A percentile compares a stretch with the other conserved stretches of the same genome.
Conservation (phyloP, 2,888 invertebrate species). For the Sphaeridia pumilis region DNA sequence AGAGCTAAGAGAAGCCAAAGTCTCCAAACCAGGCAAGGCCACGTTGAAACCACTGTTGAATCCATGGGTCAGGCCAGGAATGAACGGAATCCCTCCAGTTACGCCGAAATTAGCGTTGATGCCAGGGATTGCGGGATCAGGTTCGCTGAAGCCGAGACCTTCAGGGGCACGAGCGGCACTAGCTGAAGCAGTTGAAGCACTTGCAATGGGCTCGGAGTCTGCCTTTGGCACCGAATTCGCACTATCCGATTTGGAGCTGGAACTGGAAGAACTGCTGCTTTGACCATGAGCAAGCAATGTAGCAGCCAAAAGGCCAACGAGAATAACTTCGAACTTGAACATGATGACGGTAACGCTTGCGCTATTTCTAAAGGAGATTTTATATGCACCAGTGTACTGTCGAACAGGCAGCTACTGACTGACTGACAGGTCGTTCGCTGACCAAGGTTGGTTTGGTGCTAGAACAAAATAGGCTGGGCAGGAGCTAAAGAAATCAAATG, state of each 20-base stretch:
- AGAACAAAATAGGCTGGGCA: no score
- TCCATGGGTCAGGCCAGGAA: not conserved
- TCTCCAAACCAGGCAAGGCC: not conserved
- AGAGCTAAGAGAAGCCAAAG: not conserved
- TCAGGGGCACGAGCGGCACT: not conserved
- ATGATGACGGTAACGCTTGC: not conserved
- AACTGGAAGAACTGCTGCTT: no score
- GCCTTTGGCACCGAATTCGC: not conserved
- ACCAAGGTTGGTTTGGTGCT: no score
- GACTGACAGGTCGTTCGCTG: no score
- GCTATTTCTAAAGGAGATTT: not conserved
- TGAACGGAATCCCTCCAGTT: not conserved
- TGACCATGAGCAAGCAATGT: no score
- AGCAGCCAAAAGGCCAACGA: not conserved
- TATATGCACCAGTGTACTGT: not conserved
- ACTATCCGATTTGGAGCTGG: not conserved
- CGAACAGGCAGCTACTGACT: no score
- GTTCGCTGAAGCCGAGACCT: not conserved
- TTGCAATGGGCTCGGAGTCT: not conserved
- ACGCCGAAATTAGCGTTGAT: no score
- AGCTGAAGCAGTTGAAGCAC: not conserved
- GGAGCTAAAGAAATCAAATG: no score
- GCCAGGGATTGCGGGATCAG: conserved; percentile 4
- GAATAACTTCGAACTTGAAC: not conserved
- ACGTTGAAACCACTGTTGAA: no score